Conservation (phyloP, 2,797 vertebrate genomes). For the Loriculus beryllinus region DNA sequence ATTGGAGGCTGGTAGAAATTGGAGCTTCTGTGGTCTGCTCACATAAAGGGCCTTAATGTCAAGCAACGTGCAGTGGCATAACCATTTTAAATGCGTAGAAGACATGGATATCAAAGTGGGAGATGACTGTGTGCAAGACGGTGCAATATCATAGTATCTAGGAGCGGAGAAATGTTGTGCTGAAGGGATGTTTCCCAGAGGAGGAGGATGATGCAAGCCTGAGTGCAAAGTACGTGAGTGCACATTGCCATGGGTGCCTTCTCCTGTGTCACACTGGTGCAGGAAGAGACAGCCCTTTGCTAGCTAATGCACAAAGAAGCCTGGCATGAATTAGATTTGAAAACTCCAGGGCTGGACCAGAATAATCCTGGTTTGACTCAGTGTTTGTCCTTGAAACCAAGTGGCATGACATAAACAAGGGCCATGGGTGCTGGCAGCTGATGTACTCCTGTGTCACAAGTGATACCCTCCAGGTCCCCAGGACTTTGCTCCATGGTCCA, state of each 20-base stretch:
- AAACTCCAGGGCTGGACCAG: background rate
- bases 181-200: background rate
- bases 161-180: background rate
- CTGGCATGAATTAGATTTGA: background rate
- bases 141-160: background rate
- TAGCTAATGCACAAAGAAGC: background rate
- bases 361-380: background rate
- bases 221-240: background rate
- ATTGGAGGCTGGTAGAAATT: background rate
- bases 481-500: background rate
- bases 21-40: background rate
- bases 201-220: background rate
- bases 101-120: background rate
- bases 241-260: fast-evolving
- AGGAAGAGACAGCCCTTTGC: background rate
- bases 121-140: background rate
- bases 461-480: background rate
- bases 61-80: background rate
- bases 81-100: background rate
- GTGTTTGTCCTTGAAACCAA: background rate
- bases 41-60: background rate
- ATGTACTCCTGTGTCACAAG: background rate
- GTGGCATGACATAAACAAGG: background rate
- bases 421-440: background rate
- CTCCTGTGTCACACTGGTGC: background rate